phyloP scores from a whole-genome alignment of 2,797 vertebrate genomes.

The Crypturellus tataupa region DNA sequence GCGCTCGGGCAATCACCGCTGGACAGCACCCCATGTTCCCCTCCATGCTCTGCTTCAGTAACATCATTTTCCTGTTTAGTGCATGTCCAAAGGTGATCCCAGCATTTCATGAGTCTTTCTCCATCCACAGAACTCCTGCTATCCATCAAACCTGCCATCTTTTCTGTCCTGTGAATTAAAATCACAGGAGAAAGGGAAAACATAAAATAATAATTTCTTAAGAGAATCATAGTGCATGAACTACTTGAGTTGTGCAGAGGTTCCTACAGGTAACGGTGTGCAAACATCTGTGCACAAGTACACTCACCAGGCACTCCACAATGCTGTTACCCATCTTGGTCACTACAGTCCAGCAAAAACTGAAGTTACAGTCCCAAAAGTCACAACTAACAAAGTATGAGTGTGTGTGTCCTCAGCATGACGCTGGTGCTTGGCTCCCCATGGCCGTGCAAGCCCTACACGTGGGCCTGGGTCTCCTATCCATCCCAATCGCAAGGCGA shows the following conservation, averaged over 20 bases:
- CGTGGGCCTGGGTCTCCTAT: accelerated
- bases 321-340: not conserved
- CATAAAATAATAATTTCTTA: not conserved
- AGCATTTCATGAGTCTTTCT: not conserved
- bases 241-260: not conserved
- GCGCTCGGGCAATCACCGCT: not conserved
- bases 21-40: not conserved
- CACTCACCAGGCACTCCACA: not conserved
- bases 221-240: not conserved
- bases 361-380: not conserved
- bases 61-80: accelerated
- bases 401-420: accelerated
- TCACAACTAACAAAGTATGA: not conserved
- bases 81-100: not conserved
- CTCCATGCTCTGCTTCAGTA: not conserved
- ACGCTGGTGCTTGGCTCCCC: not conserved
- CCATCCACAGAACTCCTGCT: not conserved
- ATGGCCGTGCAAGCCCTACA: not conserved
- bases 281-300: not conserved
- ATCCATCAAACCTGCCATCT: accelerated
- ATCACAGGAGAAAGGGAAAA: not conserved
- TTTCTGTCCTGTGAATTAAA: not conserved
- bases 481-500: accelerated
- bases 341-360: not conserved
- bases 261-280: not conserved